These are phyloP conservation scores for Drosophila asahinai DNA, from an alignment of 1,140 invertebrate species.

Conservation along the genomic window DNA sequence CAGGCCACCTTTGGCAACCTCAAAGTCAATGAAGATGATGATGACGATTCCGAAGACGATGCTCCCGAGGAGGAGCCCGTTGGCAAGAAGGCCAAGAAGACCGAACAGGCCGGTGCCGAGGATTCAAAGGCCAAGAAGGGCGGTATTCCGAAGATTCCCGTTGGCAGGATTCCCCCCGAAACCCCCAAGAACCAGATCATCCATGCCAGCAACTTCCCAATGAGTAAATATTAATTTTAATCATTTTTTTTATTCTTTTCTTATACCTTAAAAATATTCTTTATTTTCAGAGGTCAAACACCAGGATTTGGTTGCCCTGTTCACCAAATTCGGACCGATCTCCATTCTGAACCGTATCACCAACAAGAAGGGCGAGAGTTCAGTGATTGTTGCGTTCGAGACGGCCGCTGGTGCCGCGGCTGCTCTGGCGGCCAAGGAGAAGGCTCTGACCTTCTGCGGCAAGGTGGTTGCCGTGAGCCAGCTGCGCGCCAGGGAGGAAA, in stretches of 20 bases:
- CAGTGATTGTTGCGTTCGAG: slow-evolving; percentile 48
- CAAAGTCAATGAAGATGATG: neutral
- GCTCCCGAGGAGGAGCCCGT: slow-evolving; percentile 51
- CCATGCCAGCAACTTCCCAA: slow-evolving; percentile 41
- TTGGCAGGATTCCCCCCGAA: slow-evolving; percentile 32
- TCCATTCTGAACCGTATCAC: slow-evolving; percentile 29
- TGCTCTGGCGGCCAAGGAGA: slow-evolving; percentile 53
- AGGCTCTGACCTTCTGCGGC: slow-evolving; percentile 40
- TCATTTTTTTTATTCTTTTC: neutral
- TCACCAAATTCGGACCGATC: slow-evolving; percentile 66
- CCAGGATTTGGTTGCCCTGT: slow-evolving; percentile 53
- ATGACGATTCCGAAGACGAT: slow-evolving; percentile 39
- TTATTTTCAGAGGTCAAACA: slow-evolving; percentile 44
- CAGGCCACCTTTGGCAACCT: slow-evolving; percentile 18
- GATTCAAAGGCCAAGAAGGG: slow-evolving; percentile 14
- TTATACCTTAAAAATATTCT: too few species aligned
- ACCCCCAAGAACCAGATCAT: slow-evolving; percentile 48
- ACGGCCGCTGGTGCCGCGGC: slow-evolving; percentile 47
- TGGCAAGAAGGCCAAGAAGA: slow-evolving; percentile 25
- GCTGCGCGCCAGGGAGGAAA: neutral
- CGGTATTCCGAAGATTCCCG: slow-evolving; percentile 62
- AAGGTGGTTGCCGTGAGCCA: slow-evolving; percentile 25
- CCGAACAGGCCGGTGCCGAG: slow-evolving; percentile 1
- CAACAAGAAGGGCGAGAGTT: slow-evolving; percentile 23
- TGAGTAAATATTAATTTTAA: slow-evolving; percentile 33